phyloP scores from a whole-genome alignment of 2,888 invertebrate genomes.

The Cephus pulcher region DNA sequence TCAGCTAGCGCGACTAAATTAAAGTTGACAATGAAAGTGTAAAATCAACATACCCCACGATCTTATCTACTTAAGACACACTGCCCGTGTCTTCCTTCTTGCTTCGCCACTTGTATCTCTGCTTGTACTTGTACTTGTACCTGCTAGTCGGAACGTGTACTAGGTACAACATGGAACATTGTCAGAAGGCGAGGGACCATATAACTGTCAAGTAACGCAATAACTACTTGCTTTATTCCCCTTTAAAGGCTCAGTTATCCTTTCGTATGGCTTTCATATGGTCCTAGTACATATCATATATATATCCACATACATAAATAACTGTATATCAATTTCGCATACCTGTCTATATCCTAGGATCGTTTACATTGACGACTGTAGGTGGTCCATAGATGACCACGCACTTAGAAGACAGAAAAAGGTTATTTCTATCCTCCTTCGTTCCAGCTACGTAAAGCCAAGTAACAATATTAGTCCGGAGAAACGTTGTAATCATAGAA shows the following conservation, averaged over 20 bases:
- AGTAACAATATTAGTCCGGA: not conserved
- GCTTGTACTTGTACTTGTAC: not conserved
- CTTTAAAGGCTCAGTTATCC: slow-evolving; percentile 17
- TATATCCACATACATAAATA: not conserved
- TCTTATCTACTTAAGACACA: not conserved
- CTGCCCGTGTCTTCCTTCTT: not conserved
- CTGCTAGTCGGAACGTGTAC: not conserved
- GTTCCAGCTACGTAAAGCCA: not conserved
- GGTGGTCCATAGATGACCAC: no score
- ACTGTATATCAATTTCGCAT: not conserved
- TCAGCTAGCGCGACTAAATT: not conserved
- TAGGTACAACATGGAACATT: not conserved
- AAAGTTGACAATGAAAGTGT: not conserved
- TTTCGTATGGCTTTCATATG: slow-evolving; percentile 11
- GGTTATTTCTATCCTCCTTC: not conserved
- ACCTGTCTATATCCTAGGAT: slow-evolving; percentile 8
- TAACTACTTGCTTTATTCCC: slow-evolving; percentile 27
- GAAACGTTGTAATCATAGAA: not conserved
- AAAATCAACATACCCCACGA: not conserved
- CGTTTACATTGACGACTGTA: not conserved
- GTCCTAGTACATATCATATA: not conserved
- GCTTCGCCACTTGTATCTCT: not conserved
- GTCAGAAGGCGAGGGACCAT: slow-evolving; percentile 7
- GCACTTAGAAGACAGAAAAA: not conserved
- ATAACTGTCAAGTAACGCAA: slow-evolving; percentile 16